Percentiles rank a stretch among this genome's conserved stretches.
Evolutionary conservation across 2,113 vertebrate genomes (phyloP).

Genomic region (Ellobius talpinus): DNA sequence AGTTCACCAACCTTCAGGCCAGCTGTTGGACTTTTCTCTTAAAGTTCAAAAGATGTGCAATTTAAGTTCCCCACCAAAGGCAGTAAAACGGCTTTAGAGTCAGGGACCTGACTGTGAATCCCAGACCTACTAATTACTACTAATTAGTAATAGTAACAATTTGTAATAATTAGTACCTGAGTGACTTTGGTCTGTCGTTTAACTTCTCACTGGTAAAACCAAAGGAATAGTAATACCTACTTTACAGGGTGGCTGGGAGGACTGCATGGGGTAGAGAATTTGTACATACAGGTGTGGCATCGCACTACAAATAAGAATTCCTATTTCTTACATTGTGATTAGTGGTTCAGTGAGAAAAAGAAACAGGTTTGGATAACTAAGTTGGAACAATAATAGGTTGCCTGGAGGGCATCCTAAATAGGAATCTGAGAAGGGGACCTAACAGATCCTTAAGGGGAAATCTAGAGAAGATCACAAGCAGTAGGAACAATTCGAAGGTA

Average conservation of each 20-base stretch:
- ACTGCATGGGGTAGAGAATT: neutral
- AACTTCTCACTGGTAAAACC: slow-evolving; percentile 51
- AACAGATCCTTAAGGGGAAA: neutral
- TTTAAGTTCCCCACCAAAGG: slow-evolving; percentile 2
- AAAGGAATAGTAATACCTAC: neutral
- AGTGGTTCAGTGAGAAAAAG: slow-evolving; percentile 53
- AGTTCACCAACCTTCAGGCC: neutral
- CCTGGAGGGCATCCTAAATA: neutral
- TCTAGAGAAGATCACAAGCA: neutral
- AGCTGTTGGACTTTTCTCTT: neutral
- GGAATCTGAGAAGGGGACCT: neutral
- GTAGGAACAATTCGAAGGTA: neutral
- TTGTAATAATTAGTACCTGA: slow-evolving; percentile 69
- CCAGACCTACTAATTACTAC: slow-evolving; percentile 55
- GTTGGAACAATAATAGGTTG: slow-evolving; percentile 5
- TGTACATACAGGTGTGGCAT: neutral
- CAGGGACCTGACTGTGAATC: slow-evolving; percentile 37
- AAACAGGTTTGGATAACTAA: slow-evolving; percentile 31
- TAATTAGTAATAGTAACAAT: slow-evolving; percentile 67
- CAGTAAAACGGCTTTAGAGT: slow-evolving; percentile 29
- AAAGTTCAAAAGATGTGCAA: neutral
- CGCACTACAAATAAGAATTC: slow-evolving; percentile 9
- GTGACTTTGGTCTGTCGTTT: slow-evolving; percentile 56
- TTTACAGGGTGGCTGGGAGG: neutral
- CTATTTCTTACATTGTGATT: neutral